Base-by-base conservation (phyloP, 2,797 vertebrate genomes). In the Hoplostethus mediterraneus region DNA sequence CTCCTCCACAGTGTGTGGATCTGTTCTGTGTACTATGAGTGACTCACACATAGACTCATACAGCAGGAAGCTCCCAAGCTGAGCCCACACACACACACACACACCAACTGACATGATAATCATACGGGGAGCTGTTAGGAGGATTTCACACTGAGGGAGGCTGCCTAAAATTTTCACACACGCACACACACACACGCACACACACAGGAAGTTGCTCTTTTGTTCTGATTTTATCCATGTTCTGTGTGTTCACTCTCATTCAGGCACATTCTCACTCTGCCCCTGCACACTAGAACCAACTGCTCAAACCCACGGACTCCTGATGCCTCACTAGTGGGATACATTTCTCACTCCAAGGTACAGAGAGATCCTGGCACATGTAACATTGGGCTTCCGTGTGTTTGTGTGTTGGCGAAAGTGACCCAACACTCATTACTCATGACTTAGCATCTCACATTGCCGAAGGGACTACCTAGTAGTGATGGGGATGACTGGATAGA, bases 1-100 rank as follows among this genome's bases (percentile, higher is more conserved):
- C 93, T 89, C 93, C 94, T 89, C 87, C 92, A 42, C 84, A 85
- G 62, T 81, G 80, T 90, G 87, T 87, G 91, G 90, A 90, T 68
- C 84, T 74, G 80, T 85, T 73, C 76, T 45, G 87, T 54, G 75
- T 90, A 80, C 84, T 82, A 77, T 21, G 17, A 82, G 71, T 95
- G 94, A 95, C 73, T 95, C 94, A 95, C 68, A 31, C 17, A 67
- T 17, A 5, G 31, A 71, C n/a, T 16, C 71, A 73, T 75, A 82
- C 8, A 83, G 83, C 87, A 90, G 84, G 89, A 90, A 82, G 90
- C 83, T 90, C 92, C 91, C 86, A 60, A 68, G 67, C 83, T 78
- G 72, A 55, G 69, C 92, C 85, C 90, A 88, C 92, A 82, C 81
- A 69, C 56, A 47, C n/a, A 66, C 56, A 42, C 55, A 58, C 36